Conservation (phyloP, 2,888 invertebrate genomes). For the Sicus ferrugineus region DNA sequence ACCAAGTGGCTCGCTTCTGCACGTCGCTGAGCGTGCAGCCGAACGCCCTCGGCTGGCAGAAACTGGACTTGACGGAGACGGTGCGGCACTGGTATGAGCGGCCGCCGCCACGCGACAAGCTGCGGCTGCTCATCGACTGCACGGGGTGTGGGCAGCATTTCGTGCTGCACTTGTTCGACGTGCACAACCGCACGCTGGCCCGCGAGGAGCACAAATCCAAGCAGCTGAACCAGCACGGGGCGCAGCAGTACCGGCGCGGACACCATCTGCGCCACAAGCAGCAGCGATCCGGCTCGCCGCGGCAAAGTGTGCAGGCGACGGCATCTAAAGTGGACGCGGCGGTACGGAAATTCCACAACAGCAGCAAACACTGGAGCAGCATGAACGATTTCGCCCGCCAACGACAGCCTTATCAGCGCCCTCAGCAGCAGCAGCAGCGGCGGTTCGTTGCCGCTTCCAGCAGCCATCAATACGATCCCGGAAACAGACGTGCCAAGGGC, state of each 20-base stretch:
- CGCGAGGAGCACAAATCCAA: conserved; percentile 1
- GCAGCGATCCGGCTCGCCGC: not conserved
- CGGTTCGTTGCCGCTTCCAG: not conserved
- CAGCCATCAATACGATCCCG: not conserved
- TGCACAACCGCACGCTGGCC: conserved; percentile 1
- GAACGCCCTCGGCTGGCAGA: conserved; percentile 82
- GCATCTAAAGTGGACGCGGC: not conserved
- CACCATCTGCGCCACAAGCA: not conserved
- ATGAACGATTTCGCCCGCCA: not conserved
- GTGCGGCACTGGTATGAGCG: conserved; percentile 77
- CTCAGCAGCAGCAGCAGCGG: conserved; percentile 10
- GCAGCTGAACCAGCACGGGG: conserved; percentile 2
- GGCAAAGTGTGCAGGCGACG: not conserved
- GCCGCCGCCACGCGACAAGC: conserved; percentile 65
- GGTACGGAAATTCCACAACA: not conserved
- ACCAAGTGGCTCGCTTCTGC: conserved; percentile 69
- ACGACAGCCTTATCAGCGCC: not conserved
- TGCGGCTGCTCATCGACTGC: conserved; percentile 84
- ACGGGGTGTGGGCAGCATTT: conserved; percentile 81
- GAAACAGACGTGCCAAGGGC: not conserved
- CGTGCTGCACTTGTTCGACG: conserved; percentile 70
- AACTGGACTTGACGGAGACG: conserved; percentile 81
- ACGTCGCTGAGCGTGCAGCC: conserved; percentile 70
- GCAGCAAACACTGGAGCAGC: conserved; percentile 8
- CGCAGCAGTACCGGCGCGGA: conserved; percentile 5